Percentiles rank a stretch among this genome's conserved stretches.
These are phyloP conservation scores for Anniella stebbinsi DNA, from an alignment of 2,797 vertebrate genomes.

Conservation along the genomic window DNA sequence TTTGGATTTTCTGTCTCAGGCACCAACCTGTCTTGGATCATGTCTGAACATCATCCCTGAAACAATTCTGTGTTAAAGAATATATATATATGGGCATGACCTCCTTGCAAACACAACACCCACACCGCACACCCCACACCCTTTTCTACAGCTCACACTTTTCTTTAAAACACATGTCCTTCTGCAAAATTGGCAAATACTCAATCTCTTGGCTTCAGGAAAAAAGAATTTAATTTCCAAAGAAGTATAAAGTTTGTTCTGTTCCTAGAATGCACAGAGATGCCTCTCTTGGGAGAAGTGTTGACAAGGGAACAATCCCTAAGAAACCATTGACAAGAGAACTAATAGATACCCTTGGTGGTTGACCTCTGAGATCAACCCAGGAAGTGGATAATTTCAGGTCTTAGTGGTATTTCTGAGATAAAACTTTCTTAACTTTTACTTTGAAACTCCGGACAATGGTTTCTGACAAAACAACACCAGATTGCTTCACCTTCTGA, in stretches of 20 bases:
- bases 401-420: conserved; percentile 68
- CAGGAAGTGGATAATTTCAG: conserved; percentile 68
- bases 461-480: conserved; percentile 63
- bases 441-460: conserved; percentile 70
- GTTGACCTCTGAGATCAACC: conserved; percentile 72
- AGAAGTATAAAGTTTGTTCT: background rate
- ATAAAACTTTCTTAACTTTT: conserved; percentile 70
- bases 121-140: no score
- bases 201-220: background rate
- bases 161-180: background rate
- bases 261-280: conserved; percentile 31
- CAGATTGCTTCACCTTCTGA: conserved; percentile 65
- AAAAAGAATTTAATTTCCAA: background rate
- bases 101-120: no score
- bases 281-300: conserved; percentile 23
- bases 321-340: conserved; percentile 55
- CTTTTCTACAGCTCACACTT: background rate
- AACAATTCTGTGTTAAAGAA: background rate
- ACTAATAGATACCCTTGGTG: conserved; percentile 61
- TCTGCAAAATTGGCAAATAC: background rate
- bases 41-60: background rate
- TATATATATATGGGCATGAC: background rate
- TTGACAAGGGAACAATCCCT: conserved; percentile 56
- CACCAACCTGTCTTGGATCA: background rate
- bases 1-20: background rate